Evolutionary conservation across 1,140 invertebrate species (phyloP), one percentile per base, ranked within the genome.

Genomic region (Lethrus apterus): DNA sequence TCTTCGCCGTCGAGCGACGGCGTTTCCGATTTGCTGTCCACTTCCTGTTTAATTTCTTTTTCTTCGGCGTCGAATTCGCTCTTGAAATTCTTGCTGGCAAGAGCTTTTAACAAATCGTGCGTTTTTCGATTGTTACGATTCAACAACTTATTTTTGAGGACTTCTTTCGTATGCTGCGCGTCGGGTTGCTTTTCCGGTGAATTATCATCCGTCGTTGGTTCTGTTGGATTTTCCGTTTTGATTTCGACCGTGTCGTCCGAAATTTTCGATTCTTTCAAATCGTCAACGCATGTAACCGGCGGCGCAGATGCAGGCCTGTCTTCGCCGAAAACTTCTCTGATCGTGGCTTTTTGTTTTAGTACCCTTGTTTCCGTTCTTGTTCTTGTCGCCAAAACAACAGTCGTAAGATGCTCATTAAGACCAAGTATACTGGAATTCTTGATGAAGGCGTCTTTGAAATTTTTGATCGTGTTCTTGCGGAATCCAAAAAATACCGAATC

Each of bases 251-350:
- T 18, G 40, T 54, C 56, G 14, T 31, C 34, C 8, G 34, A 46
- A 34, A 48, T 35, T 48, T 57, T 56, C 23, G 45, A 38, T 42
- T 54, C 35, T 34, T 43, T 48, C n/a, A 56, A 46, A 31, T 69
- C 65, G 20, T 72, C 68, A 40, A 63, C 64, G 51, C 69, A 72
- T 3, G 72, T 71, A 10, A 66, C 62, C 3, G 73, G 72, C 13
- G 73, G 73, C 1, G 73, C 73, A 2, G 73, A 75, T 0, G 81
- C 80, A 0, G 81, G 80, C 5, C 81, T 65, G 58, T 82, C 77
- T 23, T 81, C 83, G 2, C 84, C 84, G 62, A 87, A 89, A 1
- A 87, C 83, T 65, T 86, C 83, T 50, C 81, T 77, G 20, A 87
- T 86, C 1, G 82, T 86, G 7, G 84, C 82, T 54, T 81, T 72